Evolutionary conservation across 2,888 invertebrate species (phyloP).

Genomic region (Dynastes maya): DNA sequence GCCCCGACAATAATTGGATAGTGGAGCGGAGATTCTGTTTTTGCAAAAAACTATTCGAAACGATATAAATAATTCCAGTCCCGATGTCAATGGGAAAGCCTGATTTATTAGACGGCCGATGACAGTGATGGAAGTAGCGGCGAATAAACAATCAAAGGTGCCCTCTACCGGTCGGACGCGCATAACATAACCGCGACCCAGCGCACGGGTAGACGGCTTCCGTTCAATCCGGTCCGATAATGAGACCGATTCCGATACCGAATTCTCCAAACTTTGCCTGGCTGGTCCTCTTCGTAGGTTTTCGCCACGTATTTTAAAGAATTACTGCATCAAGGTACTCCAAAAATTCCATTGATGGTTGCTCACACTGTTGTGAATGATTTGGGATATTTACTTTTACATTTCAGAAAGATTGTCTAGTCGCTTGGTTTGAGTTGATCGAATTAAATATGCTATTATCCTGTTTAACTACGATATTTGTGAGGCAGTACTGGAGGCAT

Average conservation of each 20-base stretch:
- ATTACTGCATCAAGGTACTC: too few species aligned
- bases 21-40: slow-evolving; percentile 55
- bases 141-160: slow-evolving; percentile 69
- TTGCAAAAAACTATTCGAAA: slow-evolving; percentile 64
- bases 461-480: too few species aligned
- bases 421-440: too few species aligned
- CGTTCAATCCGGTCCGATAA: slow-evolving; percentile 61
- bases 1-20: slow-evolving; percentile 66
- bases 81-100: slow-evolving; percentile 57
- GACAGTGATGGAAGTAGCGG: slow-evolving; percentile 71
- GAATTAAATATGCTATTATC: too few species aligned
- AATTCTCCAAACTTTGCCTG: background rate
- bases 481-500: too few species aligned
- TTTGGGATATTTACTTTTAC: too few species aligned
- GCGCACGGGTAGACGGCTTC: slow-evolving; percentile 60
- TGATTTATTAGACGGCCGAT: slow-evolving; percentile 69
- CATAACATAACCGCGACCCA: slow-evolving; percentile 49
- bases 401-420: too few species aligned
- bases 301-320: too few species aligned
- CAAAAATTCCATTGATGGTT: too few species aligned
- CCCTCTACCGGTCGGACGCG: slow-evolving; percentile 54
- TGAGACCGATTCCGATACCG: slow-evolving; percentile 57
- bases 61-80: slow-evolving; percentile 67
- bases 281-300: background rate
- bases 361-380: too few species aligned